phyloP scores from a whole-genome alignment of 2,113 vertebrate genomes.

The Bungarus multicinctus region DNA sequence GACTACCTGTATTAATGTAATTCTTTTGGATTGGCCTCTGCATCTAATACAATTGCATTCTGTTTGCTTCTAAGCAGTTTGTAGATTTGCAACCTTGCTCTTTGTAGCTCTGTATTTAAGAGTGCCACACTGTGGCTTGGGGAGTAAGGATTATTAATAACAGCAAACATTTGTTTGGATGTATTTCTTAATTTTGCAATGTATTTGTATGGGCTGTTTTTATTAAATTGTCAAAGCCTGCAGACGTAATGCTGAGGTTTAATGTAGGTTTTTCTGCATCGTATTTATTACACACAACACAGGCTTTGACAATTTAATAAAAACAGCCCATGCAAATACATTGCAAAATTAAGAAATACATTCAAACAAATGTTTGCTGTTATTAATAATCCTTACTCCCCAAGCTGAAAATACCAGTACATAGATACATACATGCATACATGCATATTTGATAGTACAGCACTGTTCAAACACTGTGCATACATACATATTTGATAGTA shows the following conservation, averaged over 20 bases:
- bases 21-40: not conserved
- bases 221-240: not conserved
- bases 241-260: not conserved
- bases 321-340: not conserved
- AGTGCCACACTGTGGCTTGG: not conserved
- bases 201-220: not conserved
- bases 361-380: not conserved
- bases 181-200: not conserved
- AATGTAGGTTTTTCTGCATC: not conserved
- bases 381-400: not conserved
- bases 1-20: not conserved
- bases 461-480: not conserved
- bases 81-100: not conserved
- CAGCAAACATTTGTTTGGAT: not conserved
- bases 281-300: not conserved
- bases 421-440: not conserved
- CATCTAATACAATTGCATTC: not conserved
- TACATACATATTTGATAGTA: not conserved
- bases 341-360: not conserved
- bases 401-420: not conserved
- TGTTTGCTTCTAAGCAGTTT: not conserved
- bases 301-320: not conserved
- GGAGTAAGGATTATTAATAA: not conserved
- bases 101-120: not conserved
- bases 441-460: not conserved